Percentiles rank a stretch among this genome's conserved stretches.
Conservation (phyloP, 23 tunicate genomes). For the Ascidia mentula region DNA sequence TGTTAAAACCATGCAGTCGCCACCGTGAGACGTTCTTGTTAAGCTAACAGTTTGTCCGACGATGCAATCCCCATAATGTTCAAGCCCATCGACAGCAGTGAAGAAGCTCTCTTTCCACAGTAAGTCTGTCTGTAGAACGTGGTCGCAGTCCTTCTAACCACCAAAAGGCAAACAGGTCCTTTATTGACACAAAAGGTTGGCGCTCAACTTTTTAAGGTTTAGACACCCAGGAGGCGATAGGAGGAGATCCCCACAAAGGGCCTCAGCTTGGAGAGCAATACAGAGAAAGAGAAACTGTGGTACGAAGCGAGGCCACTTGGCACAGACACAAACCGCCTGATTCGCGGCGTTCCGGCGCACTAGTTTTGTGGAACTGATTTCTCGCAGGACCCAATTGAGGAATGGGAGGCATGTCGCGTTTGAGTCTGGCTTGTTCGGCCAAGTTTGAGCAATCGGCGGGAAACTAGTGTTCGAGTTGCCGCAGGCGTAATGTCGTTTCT, state of each 20-base stretch:
- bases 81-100: no score
- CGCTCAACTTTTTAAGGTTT: background rate
- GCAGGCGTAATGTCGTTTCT: background rate
- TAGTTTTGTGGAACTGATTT: no score
- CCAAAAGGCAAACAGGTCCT: background rate
- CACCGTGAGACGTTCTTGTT: no score
- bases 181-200: conserved; percentile 4
- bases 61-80: no score
- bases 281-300: background rate
- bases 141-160: no score
- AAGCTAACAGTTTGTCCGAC: no score
- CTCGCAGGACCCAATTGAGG: background rate
- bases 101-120: no score
- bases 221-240: background rate
- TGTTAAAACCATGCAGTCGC: no score
- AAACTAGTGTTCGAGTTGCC: background rate
- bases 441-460: background rate
- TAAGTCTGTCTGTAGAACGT: no score
- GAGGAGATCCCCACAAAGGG: background rate
- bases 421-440: background rate
- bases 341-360: no score
- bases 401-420: background rate
- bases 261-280: background rate
- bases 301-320: background rate
- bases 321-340: no score